phyloP scores from a whole-genome alignment of 2,888 invertebrate species.

The Entomobrya multifasciata region DNA sequence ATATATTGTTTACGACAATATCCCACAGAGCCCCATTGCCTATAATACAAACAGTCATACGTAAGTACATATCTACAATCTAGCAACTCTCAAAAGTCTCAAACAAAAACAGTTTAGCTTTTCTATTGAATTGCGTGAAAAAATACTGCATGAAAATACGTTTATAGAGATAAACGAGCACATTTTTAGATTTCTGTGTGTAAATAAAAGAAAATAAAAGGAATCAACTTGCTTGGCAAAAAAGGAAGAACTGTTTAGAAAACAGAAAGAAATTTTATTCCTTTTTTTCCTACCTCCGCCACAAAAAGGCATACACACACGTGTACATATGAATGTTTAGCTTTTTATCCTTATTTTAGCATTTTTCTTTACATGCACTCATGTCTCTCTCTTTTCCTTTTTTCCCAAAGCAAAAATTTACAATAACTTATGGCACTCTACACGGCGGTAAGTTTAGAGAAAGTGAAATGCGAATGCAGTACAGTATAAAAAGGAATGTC shows the following conservation, averaged over 20 bases:
- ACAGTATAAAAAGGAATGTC: conserved; percentile 10
- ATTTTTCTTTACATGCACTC: no score
- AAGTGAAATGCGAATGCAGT: no score
- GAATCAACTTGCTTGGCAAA: not conserved
- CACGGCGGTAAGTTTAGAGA: conserved; percentile 10
- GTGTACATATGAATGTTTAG: not conserved
- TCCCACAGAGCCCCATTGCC: conserved; percentile 49
- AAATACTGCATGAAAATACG: no score
- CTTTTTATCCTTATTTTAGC: conserved; percentile 8
- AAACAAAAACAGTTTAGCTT: not conserved
- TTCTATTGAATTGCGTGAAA: conserved; percentile 44
- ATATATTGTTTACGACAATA: conserved; percentile 43
- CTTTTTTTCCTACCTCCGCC: not conserved
- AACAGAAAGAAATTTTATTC: not conserved
- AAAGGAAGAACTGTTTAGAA: not conserved
- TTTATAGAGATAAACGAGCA: not conserved
- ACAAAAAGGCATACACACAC: not conserved
- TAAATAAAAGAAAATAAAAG: conserved; percentile 19
- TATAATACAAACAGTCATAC: not conserved
- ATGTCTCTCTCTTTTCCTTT: not conserved
- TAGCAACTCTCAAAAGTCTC: no score
- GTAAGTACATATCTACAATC: no score
- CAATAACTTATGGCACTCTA: conserved; percentile 31
- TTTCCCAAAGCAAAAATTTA: conserved; percentile 14
- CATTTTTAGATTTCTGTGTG: conserved; percentile 39